These are phyloP conservation scores for Nemapogon koenigi DNA, from an alignment of 2,888 invertebrate genomes.

Conservation along the genomic window DNA sequence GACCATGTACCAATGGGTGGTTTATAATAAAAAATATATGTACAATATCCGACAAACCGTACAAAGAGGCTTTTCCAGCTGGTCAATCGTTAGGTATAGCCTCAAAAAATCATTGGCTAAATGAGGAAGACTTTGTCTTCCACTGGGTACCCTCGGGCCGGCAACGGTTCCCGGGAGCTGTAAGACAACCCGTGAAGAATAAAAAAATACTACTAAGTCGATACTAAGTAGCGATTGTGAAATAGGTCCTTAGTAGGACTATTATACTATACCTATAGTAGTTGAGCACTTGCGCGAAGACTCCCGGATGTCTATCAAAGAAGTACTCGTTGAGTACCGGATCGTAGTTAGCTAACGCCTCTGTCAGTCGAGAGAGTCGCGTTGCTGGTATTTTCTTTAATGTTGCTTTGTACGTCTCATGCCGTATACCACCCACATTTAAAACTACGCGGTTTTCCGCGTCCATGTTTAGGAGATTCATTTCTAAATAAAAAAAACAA, in stretches of 20 bases:
- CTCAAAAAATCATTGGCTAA: neutral
- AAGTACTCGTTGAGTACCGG: conserved; percentile 99
- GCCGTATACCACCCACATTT: conserved; percentile 97
- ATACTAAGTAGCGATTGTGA: too few species aligned
- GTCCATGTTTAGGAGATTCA: conserved; percentile 95
- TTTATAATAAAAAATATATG: too few species aligned
- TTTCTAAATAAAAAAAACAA: conserved; percentile 45
- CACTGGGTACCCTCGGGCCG: too few species aligned
- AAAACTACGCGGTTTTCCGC: conserved; percentile 98
- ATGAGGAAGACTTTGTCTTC: too few species aligned
- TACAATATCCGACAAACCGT: too few species aligned
- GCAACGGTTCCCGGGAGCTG: too few species aligned
- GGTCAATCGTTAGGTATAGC: neutral
- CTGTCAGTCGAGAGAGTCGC: conserved; percentile 89
- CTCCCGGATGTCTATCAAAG: conserved; percentile 97
- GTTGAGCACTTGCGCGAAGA: conserved; percentile 95
- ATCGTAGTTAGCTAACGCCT: conserved; percentile 98
- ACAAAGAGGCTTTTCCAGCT: too few species aligned
- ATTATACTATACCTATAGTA: conserved; percentile 80
- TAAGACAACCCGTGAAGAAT: too few species aligned
- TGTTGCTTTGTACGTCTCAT: conserved; percentile 96
- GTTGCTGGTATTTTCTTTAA: conserved; percentile 98
- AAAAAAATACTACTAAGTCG: too few species aligned
- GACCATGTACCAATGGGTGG: too few species aligned
- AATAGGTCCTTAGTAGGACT: too few species aligned